Evolutionary conservation across 2,113 vertebrate genomes (phyloP), one percentile per base, ranked within the genome.

Genomic region (Myotis brandtii): DNA sequence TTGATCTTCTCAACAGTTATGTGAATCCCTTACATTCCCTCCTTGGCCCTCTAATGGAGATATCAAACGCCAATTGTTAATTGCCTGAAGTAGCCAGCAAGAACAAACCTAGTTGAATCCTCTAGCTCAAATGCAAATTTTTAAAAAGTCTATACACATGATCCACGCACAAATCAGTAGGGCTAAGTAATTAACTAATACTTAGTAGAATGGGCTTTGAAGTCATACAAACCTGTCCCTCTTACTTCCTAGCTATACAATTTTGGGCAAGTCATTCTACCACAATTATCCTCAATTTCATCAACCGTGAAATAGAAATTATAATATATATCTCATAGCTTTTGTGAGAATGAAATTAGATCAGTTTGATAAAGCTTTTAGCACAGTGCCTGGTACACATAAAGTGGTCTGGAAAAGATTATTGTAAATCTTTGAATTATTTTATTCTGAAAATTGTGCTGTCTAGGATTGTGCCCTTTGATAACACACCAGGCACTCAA

Each of bases 341-440:
- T 93, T 59, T 86, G 16, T 46, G 34, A 52, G 43, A 75, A 70
- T 85, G 30, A 69, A 92, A 62, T 52, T 73, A 83, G 21, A 86
- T 95, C 34, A 90, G 17, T 87, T 76, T 70, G 20, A 43, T 85
- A 50, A 86, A 87, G 27, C 11, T 32, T 85, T 92, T 69, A 82
- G n/a, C 27, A 77, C 13, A 37, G 30, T 84, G 21, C 10, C 64
- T 43, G 8, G 5, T 54, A 91, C 8, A 20, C n/a, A 83, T 67
- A 66, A 85, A 69, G 2, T 17, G 56, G 9, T 62, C 79, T 90
- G 50, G 27, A 66, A 86, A 83, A 37, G 0, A 52, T 50, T n/a
- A 37, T 59, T 67, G 6, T 52, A 69, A 10, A 84, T 72, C 5
- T 73, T 72, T 67, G 32, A 69, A 80, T 85, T 77, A 82, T 82